These are phyloP conservation scores for Anadara kagoshimensis DNA, from an alignment of 1,140 invertebrate genomes.

Conservation along the genomic window DNA sequence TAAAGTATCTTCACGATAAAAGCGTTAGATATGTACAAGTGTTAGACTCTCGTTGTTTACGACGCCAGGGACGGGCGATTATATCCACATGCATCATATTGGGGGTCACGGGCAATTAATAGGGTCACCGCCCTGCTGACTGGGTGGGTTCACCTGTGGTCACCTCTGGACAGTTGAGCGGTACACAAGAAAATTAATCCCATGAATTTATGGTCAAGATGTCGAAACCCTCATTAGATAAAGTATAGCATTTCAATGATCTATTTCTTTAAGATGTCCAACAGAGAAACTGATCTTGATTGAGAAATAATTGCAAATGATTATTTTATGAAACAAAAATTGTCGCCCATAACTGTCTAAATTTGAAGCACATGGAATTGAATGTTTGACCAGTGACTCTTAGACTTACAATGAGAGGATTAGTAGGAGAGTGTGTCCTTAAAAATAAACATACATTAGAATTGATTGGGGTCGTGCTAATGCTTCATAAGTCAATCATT, in stretches of 20 bases:
- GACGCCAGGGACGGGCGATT: no score
- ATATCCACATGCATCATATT: no score
- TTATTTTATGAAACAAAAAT: slow-evolving; percentile 35
- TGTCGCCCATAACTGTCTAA: slow-evolving; percentile 12
- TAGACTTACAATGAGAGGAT: slow-evolving; percentile 29
- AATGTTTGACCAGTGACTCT: slow-evolving; percentile 9
- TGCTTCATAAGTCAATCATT: no score
- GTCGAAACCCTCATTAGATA: no score
- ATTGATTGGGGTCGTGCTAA: no score
- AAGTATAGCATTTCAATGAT: no score
- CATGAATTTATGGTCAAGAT: slow-evolving; percentile 29
- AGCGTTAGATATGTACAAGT: no score
- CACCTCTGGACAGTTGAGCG: slow-evolving; percentile 30
- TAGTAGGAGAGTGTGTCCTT: slow-evolving; percentile 4
- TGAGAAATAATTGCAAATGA: slow-evolving; percentile 39
- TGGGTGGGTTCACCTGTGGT: slow-evolving; percentile 29
- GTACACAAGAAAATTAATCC: slow-evolving; percentile 25
- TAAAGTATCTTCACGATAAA: no score
- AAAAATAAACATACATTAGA: slow-evolving; percentile 8
- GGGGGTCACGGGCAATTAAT: slow-evolving; percentile 36
- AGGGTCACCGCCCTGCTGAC: slow-evolving; percentile 33
- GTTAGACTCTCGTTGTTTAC: no score
- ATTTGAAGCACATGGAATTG: slow-evolving; percentile 16
- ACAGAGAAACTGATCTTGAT: slow-evolving; percentile 34
- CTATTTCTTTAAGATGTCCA: slow-evolving; percentile 23